Conservation (phyloP, 2,888 invertebrate species). For the Tolmerus cingulatus region DNA sequence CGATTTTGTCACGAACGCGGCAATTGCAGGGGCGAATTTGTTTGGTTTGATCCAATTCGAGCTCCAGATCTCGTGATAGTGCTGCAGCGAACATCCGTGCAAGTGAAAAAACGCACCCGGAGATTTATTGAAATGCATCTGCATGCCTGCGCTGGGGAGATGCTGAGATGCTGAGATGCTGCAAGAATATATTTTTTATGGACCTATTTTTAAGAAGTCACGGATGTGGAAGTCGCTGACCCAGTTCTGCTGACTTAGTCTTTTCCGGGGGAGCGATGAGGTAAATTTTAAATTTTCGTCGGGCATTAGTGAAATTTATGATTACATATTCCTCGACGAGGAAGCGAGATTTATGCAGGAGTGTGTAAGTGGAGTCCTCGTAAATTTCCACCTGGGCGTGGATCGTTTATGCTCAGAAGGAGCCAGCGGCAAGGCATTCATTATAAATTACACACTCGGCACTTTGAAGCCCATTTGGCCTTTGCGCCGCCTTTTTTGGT, state of each 20-base stretch:
- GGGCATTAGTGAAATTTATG: background rate
- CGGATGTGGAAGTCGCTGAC: background rate
- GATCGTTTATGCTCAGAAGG: background rate
- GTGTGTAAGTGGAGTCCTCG: background rate
- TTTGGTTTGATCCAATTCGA: background rate
- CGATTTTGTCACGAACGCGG: background rate
- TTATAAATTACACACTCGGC: background rate
- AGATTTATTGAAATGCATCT: background rate
- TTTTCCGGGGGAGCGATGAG: background rate
- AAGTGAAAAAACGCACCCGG: background rate
- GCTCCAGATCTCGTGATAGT: background rate
- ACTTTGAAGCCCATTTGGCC: background rate
- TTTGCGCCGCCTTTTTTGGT: background rate
- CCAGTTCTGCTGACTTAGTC: background rate
- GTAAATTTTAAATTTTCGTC: background rate
- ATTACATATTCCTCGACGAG: background rate
- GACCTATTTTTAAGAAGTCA: background rate
- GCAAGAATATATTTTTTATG: background rate
- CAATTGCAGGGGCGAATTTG: background rate
- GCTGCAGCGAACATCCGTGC: background rate
- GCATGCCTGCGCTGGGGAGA: background rate
- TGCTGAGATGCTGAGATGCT: background rate
- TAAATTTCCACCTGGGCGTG: background rate
- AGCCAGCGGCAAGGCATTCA: background rate
- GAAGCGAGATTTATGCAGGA: background rate